Evolutionary conservation across 1,140 invertebrate genomes (phyloP).

Genomic region (Tetragnatha versicolor): DNA sequence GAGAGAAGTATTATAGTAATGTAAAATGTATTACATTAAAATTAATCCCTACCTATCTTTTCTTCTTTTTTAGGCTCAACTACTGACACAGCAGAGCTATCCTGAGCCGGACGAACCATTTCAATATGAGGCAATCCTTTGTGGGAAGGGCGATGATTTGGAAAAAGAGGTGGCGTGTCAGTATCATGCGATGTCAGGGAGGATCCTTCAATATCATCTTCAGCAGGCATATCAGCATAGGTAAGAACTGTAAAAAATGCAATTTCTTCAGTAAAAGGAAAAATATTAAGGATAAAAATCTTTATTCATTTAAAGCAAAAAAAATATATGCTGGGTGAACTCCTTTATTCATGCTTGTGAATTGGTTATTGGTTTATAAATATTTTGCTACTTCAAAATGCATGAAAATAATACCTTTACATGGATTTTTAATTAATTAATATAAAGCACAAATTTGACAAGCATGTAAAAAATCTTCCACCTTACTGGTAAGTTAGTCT

Average conservation of each 20-base stretch:
- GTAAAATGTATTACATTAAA: neutral
- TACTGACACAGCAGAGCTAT: conserved; percentile 66
- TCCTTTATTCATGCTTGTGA: too few relatives aligned
- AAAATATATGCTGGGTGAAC: too few relatives aligned
- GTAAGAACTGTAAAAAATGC: conserved; percentile 83
- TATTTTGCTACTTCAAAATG: too few relatives aligned
- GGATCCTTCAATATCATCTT: conserved; percentile 89
- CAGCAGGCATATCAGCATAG: conserved; percentile 92
- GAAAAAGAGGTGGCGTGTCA: conserved; percentile 66
- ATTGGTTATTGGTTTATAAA: too few relatives aligned
- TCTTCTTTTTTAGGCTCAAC: conserved; percentile 59
- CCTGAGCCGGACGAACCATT: conserved; percentile 89
- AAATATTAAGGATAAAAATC: too few relatives aligned
- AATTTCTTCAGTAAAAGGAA: neutral
- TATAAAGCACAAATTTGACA: too few relatives aligned
- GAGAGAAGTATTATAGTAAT: neutral
- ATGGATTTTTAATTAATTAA: too few relatives aligned
- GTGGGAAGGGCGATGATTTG: conserved; percentile 33
- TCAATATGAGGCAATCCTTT: conserved; percentile 89
- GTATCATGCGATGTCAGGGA: conserved; percentile 69
- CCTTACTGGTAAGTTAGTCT: too few relatives aligned
- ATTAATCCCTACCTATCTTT: conserved; percentile 64
- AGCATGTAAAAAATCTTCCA: too few relatives aligned
- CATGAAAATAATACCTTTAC: too few relatives aligned
- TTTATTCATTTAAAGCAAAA: too few relatives aligned